These are phyloP conservation scores for Mycalesis mineus DNA, from an alignment of 2,888 invertebrate genomes.

Conservation along the genomic window DNA sequence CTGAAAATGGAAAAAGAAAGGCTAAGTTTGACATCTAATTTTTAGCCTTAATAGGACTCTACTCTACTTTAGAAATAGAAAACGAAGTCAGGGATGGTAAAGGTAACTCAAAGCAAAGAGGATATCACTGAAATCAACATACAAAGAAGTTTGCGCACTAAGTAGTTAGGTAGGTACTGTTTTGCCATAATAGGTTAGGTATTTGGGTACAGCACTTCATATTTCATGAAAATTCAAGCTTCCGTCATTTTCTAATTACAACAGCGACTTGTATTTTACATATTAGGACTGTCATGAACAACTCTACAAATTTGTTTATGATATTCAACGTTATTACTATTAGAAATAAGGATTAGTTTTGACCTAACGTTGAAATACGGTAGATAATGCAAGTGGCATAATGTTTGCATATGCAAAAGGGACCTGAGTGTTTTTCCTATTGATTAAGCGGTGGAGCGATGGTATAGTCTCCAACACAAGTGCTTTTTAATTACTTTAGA, in stretches of 20 bases:
- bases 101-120: too few species aligned
- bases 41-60: too few species aligned
- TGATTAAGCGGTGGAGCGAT: constrained; percentile 60
- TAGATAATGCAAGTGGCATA: constrained; percentile 48
- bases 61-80: too few species aligned
- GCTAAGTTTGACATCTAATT: too few species aligned
- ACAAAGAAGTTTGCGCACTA: too few species aligned
- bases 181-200: too few species aligned
- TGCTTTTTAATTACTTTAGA: constrained; percentile 8
- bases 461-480: constrained; percentile 40
- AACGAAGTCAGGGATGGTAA: too few species aligned
- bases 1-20: too few species aligned
- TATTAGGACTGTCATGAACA: constrained; percentile 26
- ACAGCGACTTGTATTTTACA: constrained; percentile 20
- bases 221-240: neutral
- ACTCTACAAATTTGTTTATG: neutral
- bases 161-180: too few species aligned
- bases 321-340: neutral
- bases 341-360: constrained; percentile 13
- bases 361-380: constrained; percentile 4
- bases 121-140: too few species aligned
- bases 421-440: constrained; percentile 67
- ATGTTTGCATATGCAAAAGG: constrained; percentile 72
- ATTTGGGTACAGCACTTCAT: neutral
- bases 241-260: constrained; percentile 18